Evolutionary conservation across 2,888 invertebrate genomes (phyloP), one percentile per base, ranked within the genome.

Genomic region (Eupithecia insigniata): DNA sequence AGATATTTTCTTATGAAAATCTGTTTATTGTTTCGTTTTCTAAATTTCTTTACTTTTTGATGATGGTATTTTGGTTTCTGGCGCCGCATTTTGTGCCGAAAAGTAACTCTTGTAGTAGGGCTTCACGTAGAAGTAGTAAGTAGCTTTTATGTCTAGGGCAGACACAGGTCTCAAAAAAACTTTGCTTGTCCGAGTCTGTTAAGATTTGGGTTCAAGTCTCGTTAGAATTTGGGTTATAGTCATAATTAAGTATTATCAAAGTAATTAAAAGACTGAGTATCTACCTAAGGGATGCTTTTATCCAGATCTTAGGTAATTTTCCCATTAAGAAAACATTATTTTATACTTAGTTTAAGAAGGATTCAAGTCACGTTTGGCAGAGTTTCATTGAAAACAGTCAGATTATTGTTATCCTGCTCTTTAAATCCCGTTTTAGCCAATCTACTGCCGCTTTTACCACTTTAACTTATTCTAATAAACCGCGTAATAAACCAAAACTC

Each of bases 1-100:
- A 66, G 22, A 46, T 66, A 66, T 66, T 28, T 46, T 32, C 46
- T n/a, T 46, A 30, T 51, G 46, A 39, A 64, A 64, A 64, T 26
- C 22, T 26, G 64, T 39, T 36, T 64, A 51, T 14, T 62, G 62
- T 62, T n/a, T 22, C 62, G 22, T 62, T 34, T 62, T n/a, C 62
- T n/a, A n/a, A 62, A 34, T 0, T 14, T 36, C 14, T 34, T 34
- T 36, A 22, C 36, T n/a, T 32, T 12, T n/a, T 22, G 36, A 32
- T 61, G 18, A 61, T 61, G 32, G 10, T n/a, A 61, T 32, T 30
- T 16, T 28, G 60, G 30, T 28, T 1, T 7, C 8, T 46, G 6
- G n/a, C 8, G 46, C n/a, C 16, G 39, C 16, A 4, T 39, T 34
- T 34, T 34, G 10, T 10, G n/a, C n/a, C n/a, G n/a, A n/a, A n/a